phyloP scores from a whole-genome alignment of 2,113 vertebrate species.

The Xiphophorus couchianus region DNA sequence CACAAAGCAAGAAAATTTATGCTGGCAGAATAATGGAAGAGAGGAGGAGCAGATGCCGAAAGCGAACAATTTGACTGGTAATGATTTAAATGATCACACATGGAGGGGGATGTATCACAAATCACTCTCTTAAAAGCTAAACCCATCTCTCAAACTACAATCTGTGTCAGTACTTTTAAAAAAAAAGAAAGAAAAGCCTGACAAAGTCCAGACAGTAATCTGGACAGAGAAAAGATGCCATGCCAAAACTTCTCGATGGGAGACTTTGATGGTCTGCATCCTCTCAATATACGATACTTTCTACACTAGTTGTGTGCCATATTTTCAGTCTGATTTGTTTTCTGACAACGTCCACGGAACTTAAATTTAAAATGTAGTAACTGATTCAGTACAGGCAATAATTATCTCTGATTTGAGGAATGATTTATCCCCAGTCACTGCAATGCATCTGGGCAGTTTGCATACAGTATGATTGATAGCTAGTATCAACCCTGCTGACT shows the following conservation, averaged over 20 bases:
- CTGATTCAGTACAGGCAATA: constrained; percentile 55
- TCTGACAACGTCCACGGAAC: constrained; percentile 26
- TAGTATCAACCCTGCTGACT: constrained; percentile 63
- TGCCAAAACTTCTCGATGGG: background rate
- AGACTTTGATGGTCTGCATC: background rate
- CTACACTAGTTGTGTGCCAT: background rate
- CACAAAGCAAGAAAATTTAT: constrained; percentile 62
- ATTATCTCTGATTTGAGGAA: constrained; percentile 47
- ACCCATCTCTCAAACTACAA: constrained; percentile 14
- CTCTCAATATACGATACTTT: background rate
- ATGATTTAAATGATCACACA: constrained; percentile 64
- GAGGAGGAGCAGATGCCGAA: constrained; percentile 43
- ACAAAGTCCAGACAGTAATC: background rate
- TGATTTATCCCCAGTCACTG: constrained; percentile 61
- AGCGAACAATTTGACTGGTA: constrained; percentile 47
- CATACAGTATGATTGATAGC: constrained; percentile 24
- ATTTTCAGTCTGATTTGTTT: constrained; percentile 12
- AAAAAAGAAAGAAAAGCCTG: background rate
- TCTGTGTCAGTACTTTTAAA: constrained; percentile 3
- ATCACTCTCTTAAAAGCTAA: constrained; percentile 21
- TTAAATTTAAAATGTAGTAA: constrained; percentile 49
- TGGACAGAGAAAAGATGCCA: background rate
- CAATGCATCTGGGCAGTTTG: constrained; percentile 46
- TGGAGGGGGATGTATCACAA: constrained; percentile 41
- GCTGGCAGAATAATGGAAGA: constrained; percentile 65